Evolutionary conservation across 2,888 invertebrate genomes (phyloP).

Genomic region (Megamerina dolium): DNA sequence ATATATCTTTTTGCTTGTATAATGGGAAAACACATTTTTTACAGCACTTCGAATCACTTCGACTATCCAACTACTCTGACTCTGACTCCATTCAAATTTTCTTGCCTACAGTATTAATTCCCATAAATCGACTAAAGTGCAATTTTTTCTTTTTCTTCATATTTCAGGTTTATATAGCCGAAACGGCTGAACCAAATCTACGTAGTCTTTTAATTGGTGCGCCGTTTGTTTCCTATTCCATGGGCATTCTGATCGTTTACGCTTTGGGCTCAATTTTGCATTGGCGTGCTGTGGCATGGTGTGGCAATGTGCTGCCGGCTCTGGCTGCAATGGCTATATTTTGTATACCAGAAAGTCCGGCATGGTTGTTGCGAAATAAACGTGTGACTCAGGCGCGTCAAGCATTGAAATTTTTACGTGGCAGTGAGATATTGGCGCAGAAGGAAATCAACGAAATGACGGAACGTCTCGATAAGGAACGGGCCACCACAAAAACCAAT

Average conservation of each 20-base stretch:
- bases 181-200: slow-evolving; percentile 67
- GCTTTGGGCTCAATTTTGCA: slow-evolving; percentile 62
- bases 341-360: slow-evolving; percentile 67
- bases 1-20: too few relatives aligned
- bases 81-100: too few relatives aligned
- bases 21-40: too few relatives aligned
- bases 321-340: slow-evolving; percentile 58
- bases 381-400: slow-evolving; percentile 53
- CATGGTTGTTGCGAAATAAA: slow-evolving; percentile 63
- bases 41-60: too few relatives aligned
- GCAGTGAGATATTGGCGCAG: slow-evolving; percentile 55
- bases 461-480: slow-evolving; percentile 57
- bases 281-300: slow-evolving; percentile 66
- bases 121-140: too few relatives aligned
- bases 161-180: slow-evolving; percentile 67
- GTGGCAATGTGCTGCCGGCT: slow-evolving; percentile 57
- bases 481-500: slow-evolving; percentile 38
- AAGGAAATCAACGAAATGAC: slow-evolving; percentile 59
- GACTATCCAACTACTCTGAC: too few relatives aligned
- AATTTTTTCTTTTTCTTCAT: too few relatives aligned
- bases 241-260: slow-evolving; percentile 69
- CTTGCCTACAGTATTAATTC: too few relatives aligned
- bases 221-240: slow-evolving; percentile 67
- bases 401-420: slow-evolving; percentile 58
- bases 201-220: slow-evolving; percentile 65